Base-by-base conservation (phyloP, 2,797 vertebrate genomes). In the Fratercula arctica region DNA sequence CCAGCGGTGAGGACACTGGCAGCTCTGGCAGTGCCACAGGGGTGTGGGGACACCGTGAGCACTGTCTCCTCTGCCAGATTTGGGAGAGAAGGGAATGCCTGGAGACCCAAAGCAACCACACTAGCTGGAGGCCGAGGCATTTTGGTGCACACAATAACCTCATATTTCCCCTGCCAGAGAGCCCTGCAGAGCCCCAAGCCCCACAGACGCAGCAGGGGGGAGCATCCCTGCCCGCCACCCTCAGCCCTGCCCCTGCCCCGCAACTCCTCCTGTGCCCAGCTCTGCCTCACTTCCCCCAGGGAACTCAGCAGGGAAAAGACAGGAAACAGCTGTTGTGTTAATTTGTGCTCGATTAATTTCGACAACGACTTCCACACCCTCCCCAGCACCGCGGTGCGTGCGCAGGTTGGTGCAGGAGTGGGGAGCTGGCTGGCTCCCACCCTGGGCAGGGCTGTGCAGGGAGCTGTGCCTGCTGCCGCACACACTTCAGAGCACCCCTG, bases 301-400 rank as follows among this genome's bases (percentile, higher is more conserved):
- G 96, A 96, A 63, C 95, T 92, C 96, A 92, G 96, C 97, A 96
- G 97, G 96, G 96, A 97, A 97, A 97, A 98, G 98, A 97, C 97
- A 98, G 97, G 84, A 97, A 98, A 95, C 98, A 98, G 98, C 98
- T 98, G 98, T 97, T 95, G 93, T 85, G 96, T 96, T 98, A 97
- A 98, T 98, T 97, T 97, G 97, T 96, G 97, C 98, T 97, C 96
- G 85, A 98, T 98, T 98, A 98, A 97, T 98, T 97, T 95, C 31
- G 74, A 95, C 95, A 95, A 93, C 10, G n/a, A 70, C 94, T 98
- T 96, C 96, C 97, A 86, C 92, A 87, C 82, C 89, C 89, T 94
- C 37, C 5, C 86, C 97, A 56, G 78, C 14, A 4, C 17, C 0
- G 3, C 24, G 7, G 68, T 4, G 23, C 1, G 9, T 9, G n/a